These are phyloP conservation scores for Pollenia labialis DNA, from an alignment of 2,888 invertebrate species.

Conservation along the genomic window DNA sequence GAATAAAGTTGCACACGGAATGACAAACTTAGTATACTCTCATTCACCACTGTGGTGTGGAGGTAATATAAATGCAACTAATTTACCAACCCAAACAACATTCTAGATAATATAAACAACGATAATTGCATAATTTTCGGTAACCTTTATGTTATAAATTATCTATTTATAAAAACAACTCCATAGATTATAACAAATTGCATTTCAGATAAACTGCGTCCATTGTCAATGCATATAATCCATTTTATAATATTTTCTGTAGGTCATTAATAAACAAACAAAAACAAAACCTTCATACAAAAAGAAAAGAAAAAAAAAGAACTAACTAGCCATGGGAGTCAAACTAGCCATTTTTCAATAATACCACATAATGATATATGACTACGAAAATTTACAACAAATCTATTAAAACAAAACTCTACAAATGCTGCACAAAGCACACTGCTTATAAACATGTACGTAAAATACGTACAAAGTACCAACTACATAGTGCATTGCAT, in stretches of 20 bases:
- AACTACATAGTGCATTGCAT: neutral
- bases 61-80: no score
- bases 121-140: conserved; percentile 35
- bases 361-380: conserved; percentile 68
- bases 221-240: conserved; percentile 66
- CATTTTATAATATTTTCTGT: conserved; percentile 63
- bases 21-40: no score
- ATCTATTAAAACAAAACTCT: conserved; percentile 69
- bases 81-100: neutral
- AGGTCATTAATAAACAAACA: conserved; percentile 67
- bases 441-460: conserved; percentile 4
- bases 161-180: conserved; percentile 40
- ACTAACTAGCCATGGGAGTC: conserved; percentile 8
- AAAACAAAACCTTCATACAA: neutral
- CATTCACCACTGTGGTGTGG: no score
- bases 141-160: conserved; percentile 22
- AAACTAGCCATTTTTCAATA: conserved; percentile 67
- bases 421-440: conserved; percentile 4
- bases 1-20: no score
- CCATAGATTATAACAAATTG: conserved; percentile 64
- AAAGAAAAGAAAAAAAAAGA: neutral
- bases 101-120: neutral
- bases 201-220: conserved; percentile 65
- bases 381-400: conserved; percentile 69
- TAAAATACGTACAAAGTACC: neutral